phyloP scores from a whole-genome alignment of 2,797 vertebrate species.

The Limosa lapponica region DNA sequence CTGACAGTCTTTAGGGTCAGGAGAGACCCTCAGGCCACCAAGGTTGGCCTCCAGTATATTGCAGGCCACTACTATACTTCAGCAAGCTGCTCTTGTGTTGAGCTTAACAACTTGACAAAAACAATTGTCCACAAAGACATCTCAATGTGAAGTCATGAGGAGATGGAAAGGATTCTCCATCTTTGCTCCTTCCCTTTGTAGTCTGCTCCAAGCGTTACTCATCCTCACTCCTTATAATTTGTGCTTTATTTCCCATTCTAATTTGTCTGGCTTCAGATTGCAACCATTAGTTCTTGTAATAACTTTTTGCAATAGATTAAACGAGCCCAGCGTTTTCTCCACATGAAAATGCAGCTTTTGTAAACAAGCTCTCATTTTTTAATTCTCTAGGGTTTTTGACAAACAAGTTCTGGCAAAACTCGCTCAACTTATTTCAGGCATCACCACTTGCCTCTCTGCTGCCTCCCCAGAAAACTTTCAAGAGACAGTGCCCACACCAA shows the following conservation, averaged over 20 bases:
- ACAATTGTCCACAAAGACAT: neutral
- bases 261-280: constrained; percentile 2
- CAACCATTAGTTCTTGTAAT: neutral
- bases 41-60: neutral
- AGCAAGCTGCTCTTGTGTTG: neutral
- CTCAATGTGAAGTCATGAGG: neutral
- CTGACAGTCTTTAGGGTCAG: neutral
- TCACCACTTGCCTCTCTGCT: neutral
- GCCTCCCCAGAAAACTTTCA: neutral
- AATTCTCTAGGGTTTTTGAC: neutral
- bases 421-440: neutral
- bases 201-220: constrained; percentile 20
- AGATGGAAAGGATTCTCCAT: neutral
- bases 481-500: neutral
- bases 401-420: neutral
- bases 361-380: neutral
- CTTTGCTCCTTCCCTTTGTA: neutral
- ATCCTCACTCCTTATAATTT: neutral
- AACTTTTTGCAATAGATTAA: neutral
- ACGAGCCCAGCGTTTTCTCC: neutral
- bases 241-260: constrained; percentile 38
- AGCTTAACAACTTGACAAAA: constrained; percentile 1
- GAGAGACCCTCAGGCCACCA: neutral
- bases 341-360: neutral
- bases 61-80: neutral